A percentile compares a stretch with the other conserved stretches of the same genome.
Conservation (phyloP, 2,797 vertebrate genomes). For the Florisuga fusca region DNA sequence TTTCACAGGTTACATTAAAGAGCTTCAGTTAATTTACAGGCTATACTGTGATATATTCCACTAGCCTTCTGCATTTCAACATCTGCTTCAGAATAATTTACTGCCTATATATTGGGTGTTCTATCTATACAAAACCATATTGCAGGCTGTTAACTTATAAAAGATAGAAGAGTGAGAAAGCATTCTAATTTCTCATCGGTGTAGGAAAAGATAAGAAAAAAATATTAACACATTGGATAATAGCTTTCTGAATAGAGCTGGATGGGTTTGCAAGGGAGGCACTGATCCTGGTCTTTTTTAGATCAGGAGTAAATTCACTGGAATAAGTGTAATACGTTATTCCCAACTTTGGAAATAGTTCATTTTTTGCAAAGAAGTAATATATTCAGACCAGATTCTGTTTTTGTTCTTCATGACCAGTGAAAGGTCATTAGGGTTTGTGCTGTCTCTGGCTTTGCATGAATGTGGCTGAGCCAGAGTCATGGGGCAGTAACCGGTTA, state of each 20-base stretch:
- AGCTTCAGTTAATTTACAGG: neutral
- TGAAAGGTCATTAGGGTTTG: neutral
- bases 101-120: neutral
- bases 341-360: neutral
- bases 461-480: neutral
- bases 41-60: neutral
- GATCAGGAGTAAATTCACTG: neutral
- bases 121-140: slow-evolving; percentile 39
- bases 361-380: neutral
- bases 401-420: neutral
- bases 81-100: slow-evolving; percentile 31
- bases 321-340: neutral
- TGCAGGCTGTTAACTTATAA: neutral
- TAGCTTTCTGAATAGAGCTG: neutral
- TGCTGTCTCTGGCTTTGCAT: neutral
- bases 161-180: neutral
- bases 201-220: slow-evolving; percentile 19
- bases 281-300: neutral
- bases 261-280: neutral
- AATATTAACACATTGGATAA: neutral
- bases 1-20: neutral
- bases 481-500: neutral
- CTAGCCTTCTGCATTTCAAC: neutral
- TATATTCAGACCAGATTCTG: neutral
- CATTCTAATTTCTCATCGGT: slow-evolving; percentile 32